Conservation (phyloP, 2,888 invertebrate species). For the Rutpela maculata region DNA sequence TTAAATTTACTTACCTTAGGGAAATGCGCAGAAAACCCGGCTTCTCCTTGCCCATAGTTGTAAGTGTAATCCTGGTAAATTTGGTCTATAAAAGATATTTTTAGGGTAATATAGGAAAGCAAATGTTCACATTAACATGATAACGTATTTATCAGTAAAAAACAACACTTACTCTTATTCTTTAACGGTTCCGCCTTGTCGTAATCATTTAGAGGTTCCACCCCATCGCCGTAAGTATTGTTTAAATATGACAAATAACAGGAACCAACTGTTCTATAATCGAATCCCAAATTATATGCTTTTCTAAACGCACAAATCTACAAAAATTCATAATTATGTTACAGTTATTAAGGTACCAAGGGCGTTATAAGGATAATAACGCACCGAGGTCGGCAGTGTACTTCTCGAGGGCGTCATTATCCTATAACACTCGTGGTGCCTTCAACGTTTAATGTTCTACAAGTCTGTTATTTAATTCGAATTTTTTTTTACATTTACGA, state of each 20-base stretch:
- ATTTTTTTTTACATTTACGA: no score
- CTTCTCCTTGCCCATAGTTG: slow-evolving; percentile 76
- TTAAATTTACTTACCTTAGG: slow-evolving; percentile 62
- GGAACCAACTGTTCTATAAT: slow-evolving; percentile 66
- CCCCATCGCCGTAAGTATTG: slow-evolving; percentile 49
- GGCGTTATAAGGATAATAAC: no score
- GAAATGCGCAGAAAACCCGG: slow-evolving; percentile 76
- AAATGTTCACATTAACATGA: background rate
- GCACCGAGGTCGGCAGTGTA: no score
- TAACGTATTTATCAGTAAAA: background rate
- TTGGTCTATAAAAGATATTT: slow-evolving; percentile 23
- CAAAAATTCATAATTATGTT: slow-evolving; percentile 13
- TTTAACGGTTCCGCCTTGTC: slow-evolving; percentile 59
- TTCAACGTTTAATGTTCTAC: no score
- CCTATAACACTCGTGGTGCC: no score
- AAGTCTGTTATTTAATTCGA: no score
- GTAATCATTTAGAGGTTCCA: slow-evolving; percentile 60
- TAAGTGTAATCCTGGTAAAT: slow-evolving; percentile 61
- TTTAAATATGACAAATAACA: slow-evolving; percentile 67
- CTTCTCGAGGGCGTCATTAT: no score
- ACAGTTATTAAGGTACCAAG: no score
- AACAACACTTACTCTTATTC: slow-evolving; percentile 52
- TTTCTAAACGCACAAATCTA: slow-evolving; percentile 55
- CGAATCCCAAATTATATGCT: slow-evolving; percentile 10
- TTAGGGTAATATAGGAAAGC: no score